Percentiles rank a stretch among this genome's conserved stretches.
phyloP scores from a whole-genome alignment of 2,888 invertebrate genomes.

The Pseudococcus jackbeardsleyi region DNA sequence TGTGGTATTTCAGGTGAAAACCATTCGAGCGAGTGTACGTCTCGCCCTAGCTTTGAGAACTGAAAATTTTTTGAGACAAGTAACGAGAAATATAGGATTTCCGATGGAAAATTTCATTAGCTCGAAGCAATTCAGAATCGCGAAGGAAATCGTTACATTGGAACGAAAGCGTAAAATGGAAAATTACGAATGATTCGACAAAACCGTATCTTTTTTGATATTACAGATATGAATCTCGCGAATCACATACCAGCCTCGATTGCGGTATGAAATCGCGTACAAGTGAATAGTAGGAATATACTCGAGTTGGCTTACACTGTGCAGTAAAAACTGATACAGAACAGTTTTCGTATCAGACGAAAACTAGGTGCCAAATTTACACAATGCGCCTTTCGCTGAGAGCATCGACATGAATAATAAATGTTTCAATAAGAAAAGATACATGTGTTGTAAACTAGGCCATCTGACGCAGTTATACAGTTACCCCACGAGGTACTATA shows the following conservation, averaged over 20 bases:
- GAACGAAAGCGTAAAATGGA: slow-evolving; percentile 14
- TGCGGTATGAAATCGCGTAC: not conserved
- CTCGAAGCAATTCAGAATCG: not conserved
- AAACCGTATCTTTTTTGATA: not conserved
- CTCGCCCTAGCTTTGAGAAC: too few relatives aligned
- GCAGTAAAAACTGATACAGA: not conserved
- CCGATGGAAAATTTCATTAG: slow-evolving; percentile 9
- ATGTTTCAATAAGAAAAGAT: slow-evolving; percentile 28
- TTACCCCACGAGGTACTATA: not conserved
- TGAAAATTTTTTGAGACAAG: too few relatives aligned
- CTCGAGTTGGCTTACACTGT: not conserved
- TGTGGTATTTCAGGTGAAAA: too few relatives aligned
- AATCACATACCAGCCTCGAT: not conserved
- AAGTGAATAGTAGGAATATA: not conserved
- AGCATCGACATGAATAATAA: slow-evolving; percentile 3
- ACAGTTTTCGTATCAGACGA: not conserved
- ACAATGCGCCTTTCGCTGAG: slow-evolving; percentile 11
- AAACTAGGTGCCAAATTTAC: slow-evolving; percentile 42
- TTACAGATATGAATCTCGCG: not conserved
- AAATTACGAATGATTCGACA: not conserved
- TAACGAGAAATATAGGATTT: not conserved
- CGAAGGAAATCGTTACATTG: not conserved
- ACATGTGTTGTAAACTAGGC: slow-evolving; percentile 21
- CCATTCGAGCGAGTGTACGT: too few relatives aligned
- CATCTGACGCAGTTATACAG: not conserved